Evolutionary conservation across 2,797 vertebrate genomes (phyloP).

Genomic region (Gallirallus australis): DNA sequence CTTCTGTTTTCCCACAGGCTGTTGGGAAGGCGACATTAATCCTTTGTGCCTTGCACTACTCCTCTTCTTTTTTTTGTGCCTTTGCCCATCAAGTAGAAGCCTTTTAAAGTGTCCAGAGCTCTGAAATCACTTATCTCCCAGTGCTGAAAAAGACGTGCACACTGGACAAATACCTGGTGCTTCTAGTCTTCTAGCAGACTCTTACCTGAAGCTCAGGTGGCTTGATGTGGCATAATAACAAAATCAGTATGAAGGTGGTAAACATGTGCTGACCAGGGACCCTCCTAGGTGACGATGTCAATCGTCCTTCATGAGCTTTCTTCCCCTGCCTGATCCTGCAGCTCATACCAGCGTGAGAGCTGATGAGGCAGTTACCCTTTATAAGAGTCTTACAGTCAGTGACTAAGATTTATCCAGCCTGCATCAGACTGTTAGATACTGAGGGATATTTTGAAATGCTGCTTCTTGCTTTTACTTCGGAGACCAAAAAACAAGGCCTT

Average conservation of each 20-base stretch:
- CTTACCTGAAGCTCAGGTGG: neutral
- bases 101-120: neutral
- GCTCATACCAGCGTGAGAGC: fast-evolving
- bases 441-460: neutral
- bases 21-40: neutral
- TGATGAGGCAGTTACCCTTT: neutral
- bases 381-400: neutral
- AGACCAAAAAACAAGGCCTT: neutral
- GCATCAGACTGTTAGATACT: neutral
- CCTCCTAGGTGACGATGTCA: neutral
- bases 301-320: neutral
- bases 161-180: neutral
- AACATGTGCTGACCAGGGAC: neutral
- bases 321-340: neutral
- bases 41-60: neutral
- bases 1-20: neutral
- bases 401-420: neutral
- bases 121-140: neutral
- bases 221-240: neutral
- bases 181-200: neutral
- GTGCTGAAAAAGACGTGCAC: neutral
- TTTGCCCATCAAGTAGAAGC: neutral
- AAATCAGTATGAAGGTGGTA: neutral
- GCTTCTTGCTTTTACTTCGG: neutral
- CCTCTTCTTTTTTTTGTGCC: neutral